Evolutionary conservation across 2,797 vertebrate species (phyloP), one percentile per base, ranked within the genome.

Genomic region (Argya squamiceps): DNA sequence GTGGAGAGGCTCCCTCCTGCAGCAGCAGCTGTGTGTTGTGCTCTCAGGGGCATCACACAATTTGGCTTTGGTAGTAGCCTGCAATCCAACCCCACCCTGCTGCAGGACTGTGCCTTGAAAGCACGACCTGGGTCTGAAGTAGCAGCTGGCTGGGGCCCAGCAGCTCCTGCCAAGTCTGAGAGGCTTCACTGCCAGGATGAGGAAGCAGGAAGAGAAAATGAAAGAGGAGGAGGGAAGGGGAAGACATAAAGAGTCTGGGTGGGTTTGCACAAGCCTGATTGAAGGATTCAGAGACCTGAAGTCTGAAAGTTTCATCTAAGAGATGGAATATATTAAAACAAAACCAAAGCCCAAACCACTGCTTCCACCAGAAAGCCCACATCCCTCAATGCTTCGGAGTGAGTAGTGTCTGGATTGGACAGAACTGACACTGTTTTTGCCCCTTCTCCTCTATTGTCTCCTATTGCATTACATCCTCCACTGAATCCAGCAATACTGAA

Each of bases 191-290:
- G 55, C 0, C 0, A 87, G 62, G 37, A 53, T 26, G 32, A 55
- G 62, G 79, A 92, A 96, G 88, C 41, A 95, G 80, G 71, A 96
- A 95, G 70, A 77, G 69, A 49, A 41, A 65, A 70, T 56, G 39
- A 63, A 80, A 85, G 15, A 50, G 68, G 18, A 84, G 49, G 32
- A 91, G 60, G 84, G 36, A 85, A 96, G 34, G 21, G 70, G 46
- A 73, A 52, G 24, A 39, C 50, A 27, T 30, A 19, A 84, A 83
- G 84, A 9, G 6, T 10, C 32, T 43, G 34, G 12, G 30, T 73
- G 18, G 11, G 1, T 70, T 81, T 95, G 70, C 53, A 87, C 29
- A 53, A 84, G 34, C 7, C 41, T 67, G 50, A 81, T 1, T 69
- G 65, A 58, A 53, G 39, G 9, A 67, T 64, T 84, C 39, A 73